Evolutionary conservation across 2,888 invertebrate species (phyloP), one percentile per base, ranked within the genome.

Genomic region (Eutolmus rufibarbis): DNA sequence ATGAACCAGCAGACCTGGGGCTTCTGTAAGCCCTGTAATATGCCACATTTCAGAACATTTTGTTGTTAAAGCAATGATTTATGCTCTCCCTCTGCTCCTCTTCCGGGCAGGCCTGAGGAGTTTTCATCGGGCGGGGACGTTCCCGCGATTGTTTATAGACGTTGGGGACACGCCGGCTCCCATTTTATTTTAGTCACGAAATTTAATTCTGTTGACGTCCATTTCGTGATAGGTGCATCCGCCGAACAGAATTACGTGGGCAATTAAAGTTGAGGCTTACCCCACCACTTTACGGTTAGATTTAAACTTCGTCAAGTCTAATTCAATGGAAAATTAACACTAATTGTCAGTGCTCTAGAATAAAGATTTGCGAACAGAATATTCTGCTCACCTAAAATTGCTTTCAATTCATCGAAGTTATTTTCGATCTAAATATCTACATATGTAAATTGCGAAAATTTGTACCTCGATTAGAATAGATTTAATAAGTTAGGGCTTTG

Each of bases 151-250:
- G 56, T 31, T 51, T 56, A 56, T 56, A 12, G 3, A 56, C 57
- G 19, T 23, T 28, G 23, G 9, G 28, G 12, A 66, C 23, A 84
- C 51, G 84, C 19, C 34, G 12, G 37, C 40, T 74, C 84, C 51
- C 12, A 66, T 74, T 43, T 84, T 84, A 84, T 84, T 84, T 84
- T 74, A 40, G 84, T 84, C 84, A 84, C 84, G 84, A 66, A 84
- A 84, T 74, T 84, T 84, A 84, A 84, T 84, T 84, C 23, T 74
- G 66, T 84, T 31, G 74, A 84, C 84, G 84, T 66, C 84, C 84
- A 66, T 74, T 84, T 84, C 43, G 74, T 74, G 66, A 84, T 66
- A 66, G 84, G 84, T 84, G 84, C 74, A 84, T 84, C 43, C 40
- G 84, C 14, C 51, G 23, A 19, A 2, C 28, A 66, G 74, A 84